Percentiles rank a stretch among this genome's conserved stretches.
Conservation (phyloP, 2,888 invertebrate species). For the Netelia inedita region DNA sequence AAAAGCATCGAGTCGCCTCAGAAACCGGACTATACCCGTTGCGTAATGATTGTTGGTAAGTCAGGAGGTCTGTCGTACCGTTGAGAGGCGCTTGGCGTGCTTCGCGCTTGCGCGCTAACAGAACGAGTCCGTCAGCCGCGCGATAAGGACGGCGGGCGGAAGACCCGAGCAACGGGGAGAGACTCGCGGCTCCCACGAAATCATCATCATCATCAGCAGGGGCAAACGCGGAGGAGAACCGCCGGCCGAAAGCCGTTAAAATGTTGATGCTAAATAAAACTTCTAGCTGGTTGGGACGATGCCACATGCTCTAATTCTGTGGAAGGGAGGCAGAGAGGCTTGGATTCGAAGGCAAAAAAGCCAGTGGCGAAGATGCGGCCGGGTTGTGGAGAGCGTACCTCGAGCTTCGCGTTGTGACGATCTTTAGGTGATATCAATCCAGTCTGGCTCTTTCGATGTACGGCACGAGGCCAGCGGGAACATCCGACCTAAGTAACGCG, state of each 20-base stretch:
- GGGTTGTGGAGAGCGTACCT: constrained; percentile 57
- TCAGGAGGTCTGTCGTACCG: constrained; percentile 6
- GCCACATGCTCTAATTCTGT: constrained; percentile 84
- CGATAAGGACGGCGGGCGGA: constrained; percentile 49
- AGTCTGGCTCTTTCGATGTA: constrained; percentile 41
- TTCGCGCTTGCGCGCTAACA: constrained; percentile 49
- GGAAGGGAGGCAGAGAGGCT: constrained; percentile 71
- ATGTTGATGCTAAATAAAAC: constrained; percentile 84
- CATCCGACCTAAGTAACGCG: constrained; percentile 34
- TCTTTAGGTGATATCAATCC: constrained; percentile 46
- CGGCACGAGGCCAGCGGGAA: constrained; percentile 22
- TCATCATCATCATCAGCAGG: constrained; percentile 38
- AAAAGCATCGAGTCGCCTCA: background rate
- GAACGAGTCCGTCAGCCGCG: constrained; percentile 65
- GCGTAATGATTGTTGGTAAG: constrained; percentile 41
- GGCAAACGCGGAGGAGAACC: constrained; percentile 32
- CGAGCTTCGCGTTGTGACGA: constrained; percentile 18
- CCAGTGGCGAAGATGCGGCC: constrained; percentile 65
- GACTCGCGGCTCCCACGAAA: constrained; percentile 46
- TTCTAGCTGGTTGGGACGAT: constrained; percentile 82
- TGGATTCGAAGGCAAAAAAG: constrained; percentile 63
- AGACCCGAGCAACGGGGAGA: background rate
- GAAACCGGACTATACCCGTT: constrained; percentile 21
- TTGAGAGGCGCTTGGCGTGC: constrained; percentile 43
- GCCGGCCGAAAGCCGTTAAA: constrained; percentile 73